Evolutionary conservation across 2,113 vertebrate species (phyloP).

Genomic region (Apteryx owenii): DNA sequence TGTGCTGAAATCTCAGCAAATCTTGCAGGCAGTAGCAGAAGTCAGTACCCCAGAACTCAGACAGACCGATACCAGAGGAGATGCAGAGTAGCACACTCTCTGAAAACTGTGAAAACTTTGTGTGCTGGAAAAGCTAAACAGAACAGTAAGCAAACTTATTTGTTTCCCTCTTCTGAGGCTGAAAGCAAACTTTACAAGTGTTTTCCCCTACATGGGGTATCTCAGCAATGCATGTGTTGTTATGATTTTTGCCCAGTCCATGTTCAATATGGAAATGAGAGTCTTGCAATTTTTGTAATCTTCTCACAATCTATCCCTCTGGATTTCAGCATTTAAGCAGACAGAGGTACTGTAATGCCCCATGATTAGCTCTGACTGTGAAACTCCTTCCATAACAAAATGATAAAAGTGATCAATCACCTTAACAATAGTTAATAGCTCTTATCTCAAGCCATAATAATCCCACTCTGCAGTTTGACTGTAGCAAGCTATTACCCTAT

Average conservation of each 20-base stretch:
- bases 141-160: slow-evolving; percentile 36
- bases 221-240: slow-evolving; percentile 41
- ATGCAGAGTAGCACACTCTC: background rate
- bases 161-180: slow-evolving; percentile 48
- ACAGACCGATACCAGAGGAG: background rate
- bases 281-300: slow-evolving; percentile 71
- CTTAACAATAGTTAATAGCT: slow-evolving; percentile 74
- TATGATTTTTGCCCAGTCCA: slow-evolving; percentile 36
- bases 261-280: slow-evolving; percentile 74
- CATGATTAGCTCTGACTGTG: slow-evolving; percentile 74
- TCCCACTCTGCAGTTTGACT: slow-evolving; percentile 50
- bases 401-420: slow-evolving; percentile 72
- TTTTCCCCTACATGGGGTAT: slow-evolving; percentile 5
- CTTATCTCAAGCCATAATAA: slow-evolving; percentile 55
- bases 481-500: slow-evolving; percentile 46
- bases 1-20: background rate
- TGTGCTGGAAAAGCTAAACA: slow-evolving; percentile 42
- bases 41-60: background rate
- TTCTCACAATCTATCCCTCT: slow-evolving; percentile 58
- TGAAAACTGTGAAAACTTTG: slow-evolving; percentile 14
- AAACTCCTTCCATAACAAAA: slow-evolving; percentile 68
- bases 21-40: background rate
- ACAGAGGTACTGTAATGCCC: slow-evolving; percentile 46
- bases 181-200: slow-evolving; percentile 48
- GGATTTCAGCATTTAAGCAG: slow-evolving; percentile 68